Percentiles rank a stretch among this genome's conserved stretches.
Evolutionary conservation across 2,888 invertebrate genomes (phyloP).

Genomic region (Lobophora halterata): DNA sequence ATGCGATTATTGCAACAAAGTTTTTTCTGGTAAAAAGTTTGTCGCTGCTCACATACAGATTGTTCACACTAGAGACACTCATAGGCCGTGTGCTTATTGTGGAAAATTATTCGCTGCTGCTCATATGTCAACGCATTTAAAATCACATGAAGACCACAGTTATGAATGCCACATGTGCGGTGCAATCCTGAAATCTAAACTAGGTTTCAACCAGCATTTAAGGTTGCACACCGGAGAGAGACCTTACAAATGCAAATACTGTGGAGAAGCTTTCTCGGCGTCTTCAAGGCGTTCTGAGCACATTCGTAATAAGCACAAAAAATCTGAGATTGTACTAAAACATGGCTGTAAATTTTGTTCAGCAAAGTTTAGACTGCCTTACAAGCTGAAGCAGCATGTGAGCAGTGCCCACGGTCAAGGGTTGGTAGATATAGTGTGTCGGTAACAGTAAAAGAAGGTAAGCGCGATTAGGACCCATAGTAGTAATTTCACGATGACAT

Average conservation of each 20-base stretch:
- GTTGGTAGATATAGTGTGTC: too few species aligned
- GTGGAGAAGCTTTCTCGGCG: constrained; percentile 60
- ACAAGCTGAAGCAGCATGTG: constrained; percentile 53
- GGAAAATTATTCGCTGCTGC: constrained; percentile 63
- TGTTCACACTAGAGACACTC: constrained; percentile 64
- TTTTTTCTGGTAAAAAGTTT: constrained; percentile 60
- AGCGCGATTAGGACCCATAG: too few species aligned
- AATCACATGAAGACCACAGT: constrained; percentile 42
- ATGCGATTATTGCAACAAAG: constrained; percentile 67
- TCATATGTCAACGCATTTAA: constrained; percentile 63
- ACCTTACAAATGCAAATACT: constrained; percentile 58
- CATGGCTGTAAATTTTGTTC: constrained; percentile 57
- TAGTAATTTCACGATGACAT: too few species aligned
- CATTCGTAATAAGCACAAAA: constrained; percentile 50
- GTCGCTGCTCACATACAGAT: constrained; percentile 67
- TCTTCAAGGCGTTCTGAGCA: constrained; percentile 66
- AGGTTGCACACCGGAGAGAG: constrained; percentile 65
- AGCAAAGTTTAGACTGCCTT: constrained; percentile 56
- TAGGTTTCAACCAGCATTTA: constrained; percentile 63
- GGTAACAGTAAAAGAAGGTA: not conserved
- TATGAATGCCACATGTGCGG: constrained; percentile 59
- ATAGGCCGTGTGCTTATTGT: constrained; percentile 59
- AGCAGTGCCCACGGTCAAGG: constrained; percentile 49
- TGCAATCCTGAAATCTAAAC: constrained; percentile 48
- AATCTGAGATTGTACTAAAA: constrained; percentile 40